Base-by-base conservation (phyloP, 2,113 vertebrate genomes). In the Myxocyprinus asiaticus region DNA sequence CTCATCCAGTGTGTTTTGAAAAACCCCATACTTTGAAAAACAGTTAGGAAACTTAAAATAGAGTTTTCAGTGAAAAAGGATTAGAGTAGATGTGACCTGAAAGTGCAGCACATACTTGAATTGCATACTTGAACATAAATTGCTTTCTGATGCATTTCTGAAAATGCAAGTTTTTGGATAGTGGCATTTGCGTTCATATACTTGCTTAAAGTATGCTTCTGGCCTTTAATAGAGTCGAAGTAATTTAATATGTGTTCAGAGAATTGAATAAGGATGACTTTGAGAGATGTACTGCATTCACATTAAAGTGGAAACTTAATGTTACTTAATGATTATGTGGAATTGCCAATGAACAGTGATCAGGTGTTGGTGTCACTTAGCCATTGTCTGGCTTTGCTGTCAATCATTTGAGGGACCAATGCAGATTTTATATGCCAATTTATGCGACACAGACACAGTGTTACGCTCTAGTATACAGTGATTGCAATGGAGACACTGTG, bases 271-370 rank as follows among this genome's bases (percentile, higher is more conserved):
- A 4, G 22, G 4, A 70, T 55, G 50, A 45, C 11, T 53, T 68
- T 51, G 3, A 50, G 50, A 55, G 67, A 71, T 4, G 3, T 7
- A 58, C 7, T 10, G 45, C 8, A 22, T 50, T 50, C 10, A 17
- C 45, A 50, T 14, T 17, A 7, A 58, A 59, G 9, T 58, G 5
- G n/a, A 58, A 58, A 56, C 6, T 45, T 7, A 2, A 70, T 76
- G 50, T 48, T 42, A 53, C 48, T 81, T 51, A 70, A 74, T 42
- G 14, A 50, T 63, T n/a, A 70, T 50, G 43, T 58, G 42, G 61
- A 74, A 51, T 74, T 47, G 76, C 67, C 55, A 82, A 64, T 82
- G 64, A 68, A 70, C 56, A 74, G 47, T 78, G 56, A 81, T 42
- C 15, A 14, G 22, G 69, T 69, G 76, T 50, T 82, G 53, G 70